Conservation (phyloP, 2,113 vertebrate genomes). For the Daboia siamensis region DNA sequence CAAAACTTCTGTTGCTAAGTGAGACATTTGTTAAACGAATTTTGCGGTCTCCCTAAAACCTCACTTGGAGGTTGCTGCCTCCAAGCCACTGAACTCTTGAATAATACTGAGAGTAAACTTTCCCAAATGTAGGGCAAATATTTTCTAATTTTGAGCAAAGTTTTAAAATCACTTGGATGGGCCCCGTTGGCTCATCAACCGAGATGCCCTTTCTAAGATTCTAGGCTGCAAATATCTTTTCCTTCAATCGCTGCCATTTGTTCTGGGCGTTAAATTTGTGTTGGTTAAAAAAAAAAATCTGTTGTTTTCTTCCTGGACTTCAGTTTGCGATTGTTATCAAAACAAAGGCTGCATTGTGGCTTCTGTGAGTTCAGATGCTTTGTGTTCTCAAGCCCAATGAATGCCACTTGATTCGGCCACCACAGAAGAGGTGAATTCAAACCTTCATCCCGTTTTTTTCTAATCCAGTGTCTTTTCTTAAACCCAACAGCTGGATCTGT, state of each 20-base stretch:
- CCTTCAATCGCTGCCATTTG: not conserved
- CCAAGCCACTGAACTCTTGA: not conserved
- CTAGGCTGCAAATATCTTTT: not conserved
- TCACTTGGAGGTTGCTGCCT: not conserved
- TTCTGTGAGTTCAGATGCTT: not conserved
- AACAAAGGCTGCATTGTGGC: not conserved
- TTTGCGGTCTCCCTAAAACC: not conserved
- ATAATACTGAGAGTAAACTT: not conserved
- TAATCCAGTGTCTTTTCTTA: not conserved
- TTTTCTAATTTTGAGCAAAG: too few relatives aligned
- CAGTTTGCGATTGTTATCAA: slow-evolving; percentile 3
- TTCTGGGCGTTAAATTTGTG: not conserved
- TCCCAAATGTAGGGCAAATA: not conserved
- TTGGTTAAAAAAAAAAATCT: not conserved
- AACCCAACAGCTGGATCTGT: not conserved
- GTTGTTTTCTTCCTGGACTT: not conserved
- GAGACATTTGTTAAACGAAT: not conserved
- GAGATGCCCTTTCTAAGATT: not conserved
- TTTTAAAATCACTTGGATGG: not conserved
- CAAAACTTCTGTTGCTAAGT: not conserved
- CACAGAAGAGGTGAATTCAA: not conserved
- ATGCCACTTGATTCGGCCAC: not conserved
- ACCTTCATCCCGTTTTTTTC: not conserved
- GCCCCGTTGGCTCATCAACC: not conserved
- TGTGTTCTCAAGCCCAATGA: not conserved